Base-by-base conservation (phyloP, 2,888 invertebrate genomes). In the Amiota mariae region DNA sequence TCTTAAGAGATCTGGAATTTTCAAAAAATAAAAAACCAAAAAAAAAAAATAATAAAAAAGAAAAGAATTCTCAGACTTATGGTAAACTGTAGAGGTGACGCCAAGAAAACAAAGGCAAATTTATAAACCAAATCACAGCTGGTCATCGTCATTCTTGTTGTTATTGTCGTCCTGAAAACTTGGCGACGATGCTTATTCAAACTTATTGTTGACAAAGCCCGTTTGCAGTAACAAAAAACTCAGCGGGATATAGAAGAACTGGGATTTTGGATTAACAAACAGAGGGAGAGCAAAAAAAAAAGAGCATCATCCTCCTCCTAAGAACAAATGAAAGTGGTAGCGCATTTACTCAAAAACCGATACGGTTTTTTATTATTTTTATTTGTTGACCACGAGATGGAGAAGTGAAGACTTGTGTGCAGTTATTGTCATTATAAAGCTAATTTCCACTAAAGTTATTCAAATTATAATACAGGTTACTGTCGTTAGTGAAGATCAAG, bases 361-460 rank as follows among this genome's bases (percentile, higher is more conserved):
- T 36, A 36, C 36, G 36, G 36, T 36, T 36, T 36, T 36, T 6
- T 36, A 36, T 36, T 36, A 36, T 36, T 36, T 36, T 36, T 36
- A 36, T 36, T 36, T 36, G 36, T 36, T 36, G 36, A 36, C 36
- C 36, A 36, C 36, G 36, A 6, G 18, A 59, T n/a, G 18, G 24
- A 15, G 57, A 18, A 11, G 59, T 20, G 9, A 12, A 82, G 80
- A 78, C 80, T 49, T 76, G 78, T 63, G 79, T 81, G 86, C 82
- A 83, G 82, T 85, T 87, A 86, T 87, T 86, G 85, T 86, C 86
- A 87, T 87, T 87, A 87, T 85, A 87, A 86, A 86, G 86, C 86
- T 86, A 86, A 86, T 86, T 85, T 81, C 80, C 82, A 85, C 85
- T 86, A 85, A 87, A 86, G 82, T 86, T 87, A 87, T 87, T 87